Percentiles rank a stretch among this genome's conserved stretches.
These are phyloP conservation scores for Lepus oiostolus DNA, from an alignment of 2,797 vertebrate genomes.

Conservation along the genomic window DNA sequence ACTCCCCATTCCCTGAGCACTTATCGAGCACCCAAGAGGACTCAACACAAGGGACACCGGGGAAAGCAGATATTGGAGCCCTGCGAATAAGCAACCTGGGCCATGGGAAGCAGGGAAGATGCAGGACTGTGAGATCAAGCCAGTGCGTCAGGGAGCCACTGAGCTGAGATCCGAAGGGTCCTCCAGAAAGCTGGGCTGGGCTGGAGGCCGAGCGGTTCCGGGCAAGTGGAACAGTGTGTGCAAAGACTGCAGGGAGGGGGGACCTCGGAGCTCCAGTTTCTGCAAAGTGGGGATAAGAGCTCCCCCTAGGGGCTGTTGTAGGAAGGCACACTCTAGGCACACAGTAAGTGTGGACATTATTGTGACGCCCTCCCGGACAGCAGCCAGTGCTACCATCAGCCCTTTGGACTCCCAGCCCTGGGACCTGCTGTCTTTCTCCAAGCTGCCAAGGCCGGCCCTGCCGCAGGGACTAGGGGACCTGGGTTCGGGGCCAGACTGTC, in stretches of 20 bases:
- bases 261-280: accelerated
- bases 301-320: not conserved
- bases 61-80: not conserved
- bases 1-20: not conserved
- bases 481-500: not conserved
- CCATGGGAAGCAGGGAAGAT: accelerated
- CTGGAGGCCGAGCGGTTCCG: accelerated
- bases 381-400: not conserved
- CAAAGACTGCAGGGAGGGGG: not conserved
- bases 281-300: not conserved
- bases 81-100: not conserved
- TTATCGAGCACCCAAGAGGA: not conserved
- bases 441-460: not conserved
- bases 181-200: not conserved
- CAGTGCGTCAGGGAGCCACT: accelerated
- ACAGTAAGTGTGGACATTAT: no score
- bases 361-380: no score
- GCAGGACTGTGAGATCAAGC: accelerated
- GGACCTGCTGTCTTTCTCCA: not conserved
- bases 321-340: not conserved
- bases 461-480: not conserved
- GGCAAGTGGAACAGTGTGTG: not conserved
- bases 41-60: accelerated
- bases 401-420: not conserved
- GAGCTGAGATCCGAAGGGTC: not conserved